Conservation (phyloP, 2,888 invertebrate genomes). For the Chrysolina oricalcia region DNA sequence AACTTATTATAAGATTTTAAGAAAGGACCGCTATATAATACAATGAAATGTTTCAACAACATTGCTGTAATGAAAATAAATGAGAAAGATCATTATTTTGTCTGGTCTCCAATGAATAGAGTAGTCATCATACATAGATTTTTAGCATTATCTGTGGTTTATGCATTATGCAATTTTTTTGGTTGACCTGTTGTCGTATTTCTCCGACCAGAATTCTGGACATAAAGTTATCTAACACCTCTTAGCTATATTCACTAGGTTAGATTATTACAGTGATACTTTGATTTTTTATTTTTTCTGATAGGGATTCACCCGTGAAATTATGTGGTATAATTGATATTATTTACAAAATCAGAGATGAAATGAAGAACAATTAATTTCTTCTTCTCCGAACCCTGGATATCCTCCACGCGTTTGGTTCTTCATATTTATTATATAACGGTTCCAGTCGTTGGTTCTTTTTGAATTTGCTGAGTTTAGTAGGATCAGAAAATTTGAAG, state of each 20-base stretch:
- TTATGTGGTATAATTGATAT: neutral
- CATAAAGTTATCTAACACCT: no score
- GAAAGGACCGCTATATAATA: neutral
- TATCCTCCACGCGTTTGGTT: conserved; percentile 99
- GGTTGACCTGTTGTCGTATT: no score
- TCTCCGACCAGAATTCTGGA: no score
- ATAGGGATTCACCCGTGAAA: no score
- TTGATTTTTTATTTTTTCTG: no score
- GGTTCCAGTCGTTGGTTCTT: conserved; percentile 99
- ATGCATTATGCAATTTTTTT: no score
- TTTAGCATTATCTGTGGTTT: neutral
- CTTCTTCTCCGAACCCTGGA: conserved; percentile 91
- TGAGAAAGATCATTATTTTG: neutral
- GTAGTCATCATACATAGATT: neutral
- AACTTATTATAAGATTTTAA: no score
- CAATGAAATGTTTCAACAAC: neutral
- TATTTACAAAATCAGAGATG: neutral
- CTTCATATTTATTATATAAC: conserved; percentile 98
- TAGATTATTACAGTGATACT: no score
- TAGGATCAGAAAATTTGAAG: conserved; percentile 99
- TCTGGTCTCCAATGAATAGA: neutral
- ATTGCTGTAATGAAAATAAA: neutral
- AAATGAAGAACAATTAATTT: conserved; percentile 77
- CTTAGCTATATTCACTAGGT: no score
- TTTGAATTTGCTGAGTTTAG: conserved; percentile 98